phyloP scores from a whole-genome alignment of 2,113 vertebrate genomes.

The Anhinga anhinga region DNA sequence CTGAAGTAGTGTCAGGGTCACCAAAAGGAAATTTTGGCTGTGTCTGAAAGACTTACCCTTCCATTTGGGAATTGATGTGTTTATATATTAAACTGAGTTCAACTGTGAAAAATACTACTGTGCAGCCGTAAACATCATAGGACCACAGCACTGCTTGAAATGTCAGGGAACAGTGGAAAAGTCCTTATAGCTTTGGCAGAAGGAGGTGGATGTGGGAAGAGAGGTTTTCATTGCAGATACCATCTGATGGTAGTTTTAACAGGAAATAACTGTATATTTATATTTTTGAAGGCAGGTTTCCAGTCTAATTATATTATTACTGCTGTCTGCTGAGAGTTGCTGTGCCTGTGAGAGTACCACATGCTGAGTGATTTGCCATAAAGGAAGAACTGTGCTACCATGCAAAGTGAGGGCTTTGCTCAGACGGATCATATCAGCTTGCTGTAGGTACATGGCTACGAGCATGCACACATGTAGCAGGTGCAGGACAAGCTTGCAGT shows the following conservation, averaged over 20 bases:
- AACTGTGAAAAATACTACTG: not conserved
- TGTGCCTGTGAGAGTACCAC: not conserved
- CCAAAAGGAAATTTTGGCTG: not conserved
- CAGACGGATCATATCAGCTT: accelerated
- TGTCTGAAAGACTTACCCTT: not conserved
- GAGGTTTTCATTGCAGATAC: not conserved
- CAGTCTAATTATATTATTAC: not conserved
- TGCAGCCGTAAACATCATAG: not conserved
- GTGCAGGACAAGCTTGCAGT: not conserved
- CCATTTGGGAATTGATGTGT: not conserved
- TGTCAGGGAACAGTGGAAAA: not conserved
- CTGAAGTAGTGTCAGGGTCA: not conserved
- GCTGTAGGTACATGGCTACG: accelerated
- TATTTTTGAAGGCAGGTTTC: not conserved
- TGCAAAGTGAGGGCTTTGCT: not conserved
- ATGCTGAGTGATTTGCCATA: not conserved
- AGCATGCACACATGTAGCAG: accelerated
- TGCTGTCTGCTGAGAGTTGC: not conserved
- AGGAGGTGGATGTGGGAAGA: not conserved
- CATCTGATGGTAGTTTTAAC: not conserved
- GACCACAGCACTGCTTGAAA: not conserved
- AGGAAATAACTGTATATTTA: not conserved
- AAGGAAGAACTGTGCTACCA: not conserved
- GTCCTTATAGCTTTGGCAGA: not conserved
- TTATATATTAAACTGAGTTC: not conserved